phyloP scores from a whole-genome alignment of 2,888 invertebrate species.

The Caenorhabditis doughertyi region DNA sequence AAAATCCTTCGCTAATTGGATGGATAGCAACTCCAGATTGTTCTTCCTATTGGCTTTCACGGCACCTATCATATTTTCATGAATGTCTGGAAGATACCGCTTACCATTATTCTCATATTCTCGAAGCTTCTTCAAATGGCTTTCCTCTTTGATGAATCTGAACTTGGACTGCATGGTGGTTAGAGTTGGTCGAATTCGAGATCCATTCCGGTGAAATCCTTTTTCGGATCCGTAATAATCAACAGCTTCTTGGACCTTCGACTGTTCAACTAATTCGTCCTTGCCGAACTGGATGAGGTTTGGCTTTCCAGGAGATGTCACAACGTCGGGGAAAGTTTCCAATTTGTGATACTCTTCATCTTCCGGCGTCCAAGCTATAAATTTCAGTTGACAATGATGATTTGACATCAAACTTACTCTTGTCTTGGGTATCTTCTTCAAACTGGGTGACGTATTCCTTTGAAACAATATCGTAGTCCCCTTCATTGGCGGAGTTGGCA shows the following conservation, averaged over 20 bases:
- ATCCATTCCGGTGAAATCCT: neutral
- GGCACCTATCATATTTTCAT: neutral
- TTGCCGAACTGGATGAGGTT: neutral
- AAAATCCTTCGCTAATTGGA: neutral
- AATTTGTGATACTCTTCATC: neutral
- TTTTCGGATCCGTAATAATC: neutral
- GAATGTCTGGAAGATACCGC: too few relatives aligned
- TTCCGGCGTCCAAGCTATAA: neutral
- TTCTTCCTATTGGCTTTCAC: neutral
- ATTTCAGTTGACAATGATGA: neutral
- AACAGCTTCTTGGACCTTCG: neutral
- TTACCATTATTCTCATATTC: neutral
- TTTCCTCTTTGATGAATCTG: neutral
- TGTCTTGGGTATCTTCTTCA: neutral
- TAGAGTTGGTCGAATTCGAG: neutral
- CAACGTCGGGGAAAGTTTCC: neutral
- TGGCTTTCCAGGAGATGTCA: neutral
- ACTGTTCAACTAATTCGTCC: neutral
- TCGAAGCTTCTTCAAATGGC: neutral
- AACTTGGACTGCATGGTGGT: neutral
- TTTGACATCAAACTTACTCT: neutral
- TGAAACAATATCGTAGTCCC: neutral
- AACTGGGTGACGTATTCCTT: neutral
- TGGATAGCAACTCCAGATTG: constrained; percentile 2
- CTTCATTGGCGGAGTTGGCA: neutral